Conservation (phyloP, 1,140 invertebrate genomes). For the Drosophila pseudoananassae region DNA sequence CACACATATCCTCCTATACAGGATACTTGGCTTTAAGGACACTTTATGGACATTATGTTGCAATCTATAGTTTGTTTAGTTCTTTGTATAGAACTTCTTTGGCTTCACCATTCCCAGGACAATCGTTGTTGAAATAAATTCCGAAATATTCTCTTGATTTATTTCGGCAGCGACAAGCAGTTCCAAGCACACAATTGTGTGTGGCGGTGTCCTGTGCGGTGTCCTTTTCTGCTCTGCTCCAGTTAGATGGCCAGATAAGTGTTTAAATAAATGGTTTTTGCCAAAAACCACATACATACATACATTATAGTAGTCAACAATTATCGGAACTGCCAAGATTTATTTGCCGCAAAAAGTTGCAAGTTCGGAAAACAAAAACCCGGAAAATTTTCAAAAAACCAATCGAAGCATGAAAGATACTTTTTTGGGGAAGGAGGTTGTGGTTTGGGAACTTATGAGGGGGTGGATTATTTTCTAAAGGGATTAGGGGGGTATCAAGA, state of each 20-base stretch:
- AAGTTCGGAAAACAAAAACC: not conserved
- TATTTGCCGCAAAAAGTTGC: conserved; percentile 46
- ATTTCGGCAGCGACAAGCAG: conserved; percentile 47
- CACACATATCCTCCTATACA: not conserved
- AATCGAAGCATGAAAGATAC: conserved; percentile 15
- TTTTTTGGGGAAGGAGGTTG: not conserved
- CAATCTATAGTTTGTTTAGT: conserved; percentile 44
- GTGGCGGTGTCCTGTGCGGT: conserved; percentile 12
- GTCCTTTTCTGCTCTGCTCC: conserved; percentile 28
- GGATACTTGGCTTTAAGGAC: conserved; percentile 39
- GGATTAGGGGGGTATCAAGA: not conserved
- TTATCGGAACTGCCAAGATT: conserved; percentile 35
- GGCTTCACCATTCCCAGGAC: conserved; percentile 14
- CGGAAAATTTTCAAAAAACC: not conserved
- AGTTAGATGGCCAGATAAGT: conserved; percentile 44
- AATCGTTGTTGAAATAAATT: conserved; percentile 81
- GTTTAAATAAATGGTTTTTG: conserved; percentile 39
- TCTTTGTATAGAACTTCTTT: conserved; percentile 22
- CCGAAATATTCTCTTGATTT: conserved; percentile 69
- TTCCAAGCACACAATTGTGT: conserved; percentile 22
- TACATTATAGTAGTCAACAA: conserved; percentile 31
- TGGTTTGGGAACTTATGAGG: not conserved
- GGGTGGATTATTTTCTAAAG: not conserved
- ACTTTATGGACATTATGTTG: conserved; percentile 48
- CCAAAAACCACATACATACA: not conserved